Evolutionary conservation across 2,797 vertebrate species (phyloP).

Genomic region (Chiropotes sagulatus): DNA sequence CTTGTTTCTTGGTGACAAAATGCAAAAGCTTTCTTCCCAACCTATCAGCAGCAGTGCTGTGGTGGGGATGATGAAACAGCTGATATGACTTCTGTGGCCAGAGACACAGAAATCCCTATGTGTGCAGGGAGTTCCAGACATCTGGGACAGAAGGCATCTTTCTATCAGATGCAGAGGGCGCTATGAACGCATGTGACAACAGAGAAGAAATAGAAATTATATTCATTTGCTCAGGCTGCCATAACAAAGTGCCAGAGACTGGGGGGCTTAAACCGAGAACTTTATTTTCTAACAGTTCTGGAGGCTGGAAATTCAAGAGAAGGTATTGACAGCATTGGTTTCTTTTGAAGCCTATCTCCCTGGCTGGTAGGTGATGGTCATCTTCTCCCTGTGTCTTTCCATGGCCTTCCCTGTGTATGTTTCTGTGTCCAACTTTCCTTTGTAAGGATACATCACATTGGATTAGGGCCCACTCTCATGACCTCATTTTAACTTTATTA

Average conservation of each 20-base stretch:
- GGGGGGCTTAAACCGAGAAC: not conserved
- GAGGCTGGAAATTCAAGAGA: not conserved
- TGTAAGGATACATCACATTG: not conserved
- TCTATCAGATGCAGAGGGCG: not conserved
- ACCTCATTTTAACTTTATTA: not conserved
- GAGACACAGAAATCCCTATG: not conserved
- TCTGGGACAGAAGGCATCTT: not conserved
- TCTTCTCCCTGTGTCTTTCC: not conserved
- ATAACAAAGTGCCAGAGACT: not conserved
- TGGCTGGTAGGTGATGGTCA: not conserved
- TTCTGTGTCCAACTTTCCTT: not conserved
- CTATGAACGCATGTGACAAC: not conserved
- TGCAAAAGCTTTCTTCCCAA: constrained; percentile 69
- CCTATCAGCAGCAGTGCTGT: not conserved
- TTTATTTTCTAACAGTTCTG: not conserved
- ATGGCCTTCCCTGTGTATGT: not conserved
- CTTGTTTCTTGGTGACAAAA: constrained; percentile 69
- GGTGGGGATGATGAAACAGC: not conserved
- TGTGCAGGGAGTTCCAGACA: not conserved
- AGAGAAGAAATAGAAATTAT: not conserved
- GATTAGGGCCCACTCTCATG: not conserved
- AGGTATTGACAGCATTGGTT: not conserved
- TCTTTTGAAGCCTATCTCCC: not conserved
- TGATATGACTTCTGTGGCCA: not conserved
- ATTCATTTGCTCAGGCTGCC: not conserved